A percentile compares a stretch with the other conserved stretches of the same genome.
phyloP scores from a whole-genome alignment of 2,113 vertebrate species.

The Onychostruthus taczanowskii region DNA sequence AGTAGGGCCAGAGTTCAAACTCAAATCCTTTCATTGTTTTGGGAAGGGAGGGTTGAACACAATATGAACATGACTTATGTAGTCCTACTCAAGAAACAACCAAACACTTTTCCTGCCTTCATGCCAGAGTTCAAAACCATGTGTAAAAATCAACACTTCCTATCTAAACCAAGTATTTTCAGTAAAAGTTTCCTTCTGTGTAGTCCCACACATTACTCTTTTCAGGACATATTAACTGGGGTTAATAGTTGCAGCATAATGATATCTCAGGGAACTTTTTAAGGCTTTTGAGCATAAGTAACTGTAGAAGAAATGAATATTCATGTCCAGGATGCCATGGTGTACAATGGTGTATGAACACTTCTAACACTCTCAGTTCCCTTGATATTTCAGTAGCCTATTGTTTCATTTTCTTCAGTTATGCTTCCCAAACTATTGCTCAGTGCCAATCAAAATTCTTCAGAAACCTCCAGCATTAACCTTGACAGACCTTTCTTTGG shows the following conservation, averaged over 20 bases:
- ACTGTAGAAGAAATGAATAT: conserved; percentile 53
- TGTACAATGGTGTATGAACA: conserved; percentile 30
- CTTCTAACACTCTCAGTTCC: conserved; percentile 38
- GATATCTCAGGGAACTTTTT: conserved; percentile 15
- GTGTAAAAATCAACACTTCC: neutral
- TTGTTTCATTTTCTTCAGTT: conserved; percentile 49
- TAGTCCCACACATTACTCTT: neutral
- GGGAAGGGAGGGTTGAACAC: neutral
- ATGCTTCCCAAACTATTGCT: conserved; percentile 26
- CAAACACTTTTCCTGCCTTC: neutral
- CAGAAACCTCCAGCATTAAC: conserved; percentile 8
- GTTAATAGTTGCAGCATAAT: conserved; percentile 24
- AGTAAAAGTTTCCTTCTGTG: neutral
- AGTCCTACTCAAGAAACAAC: neutral
- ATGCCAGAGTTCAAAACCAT: neutral
- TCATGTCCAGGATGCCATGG: conserved; percentile 39
- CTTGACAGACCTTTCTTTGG: conserved; percentile 47
- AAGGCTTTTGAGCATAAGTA: conserved; percentile 22
- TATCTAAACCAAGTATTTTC: neutral
- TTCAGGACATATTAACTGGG: neutral
- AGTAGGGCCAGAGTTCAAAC: neutral
- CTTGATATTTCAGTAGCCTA: conserved; percentile 36
- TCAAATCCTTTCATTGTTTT: neutral
- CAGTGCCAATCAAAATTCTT: conserved; percentile 46
- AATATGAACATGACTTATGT: neutral